These are phyloP conservation scores for Patagioenas fasciata DNA, from an alignment of 2,113 vertebrate species.

Conservation along the genomic window DNA sequence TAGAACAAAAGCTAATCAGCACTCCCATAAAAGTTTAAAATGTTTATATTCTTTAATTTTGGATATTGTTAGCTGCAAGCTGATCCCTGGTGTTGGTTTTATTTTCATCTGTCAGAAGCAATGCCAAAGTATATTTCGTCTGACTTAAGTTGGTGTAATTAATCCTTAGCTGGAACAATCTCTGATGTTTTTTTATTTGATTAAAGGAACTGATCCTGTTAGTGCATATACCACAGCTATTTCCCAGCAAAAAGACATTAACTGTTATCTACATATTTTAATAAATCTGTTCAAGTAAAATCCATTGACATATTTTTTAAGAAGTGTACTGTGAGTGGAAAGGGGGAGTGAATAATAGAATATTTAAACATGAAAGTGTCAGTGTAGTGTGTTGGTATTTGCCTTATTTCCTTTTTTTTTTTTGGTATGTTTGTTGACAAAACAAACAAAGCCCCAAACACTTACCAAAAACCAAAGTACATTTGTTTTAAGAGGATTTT, in stretches of 20 bases:
- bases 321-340: background rate
- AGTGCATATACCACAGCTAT: background rate
- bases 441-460: accelerated
- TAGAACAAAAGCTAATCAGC: conserved; percentile 68
- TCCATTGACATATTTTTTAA: background rate
- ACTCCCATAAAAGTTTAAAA: conserved; percentile 59
- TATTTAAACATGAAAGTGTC: background rate
- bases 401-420: background rate
- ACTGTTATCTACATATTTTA: background rate
- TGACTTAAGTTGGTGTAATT: conserved; percentile 57
- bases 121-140: conserved; percentile 64
- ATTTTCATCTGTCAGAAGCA: conserved; percentile 69
- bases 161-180: conserved; percentile 58
- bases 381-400: background rate
- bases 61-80: conserved; percentile 69
- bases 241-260: conserved; percentile 8
- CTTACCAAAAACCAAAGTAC: background rate
- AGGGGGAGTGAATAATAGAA: background rate
- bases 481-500: background rate
- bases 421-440: background rate
- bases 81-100: conserved; percentile 68
- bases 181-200: conserved; percentile 52
- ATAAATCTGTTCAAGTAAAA: background rate
- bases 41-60: conserved; percentile 73
- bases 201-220: conserved; percentile 26